phyloP scores from a whole-genome alignment of 1,140 invertebrate species.

The Caligus rogercresseyi region DNA sequence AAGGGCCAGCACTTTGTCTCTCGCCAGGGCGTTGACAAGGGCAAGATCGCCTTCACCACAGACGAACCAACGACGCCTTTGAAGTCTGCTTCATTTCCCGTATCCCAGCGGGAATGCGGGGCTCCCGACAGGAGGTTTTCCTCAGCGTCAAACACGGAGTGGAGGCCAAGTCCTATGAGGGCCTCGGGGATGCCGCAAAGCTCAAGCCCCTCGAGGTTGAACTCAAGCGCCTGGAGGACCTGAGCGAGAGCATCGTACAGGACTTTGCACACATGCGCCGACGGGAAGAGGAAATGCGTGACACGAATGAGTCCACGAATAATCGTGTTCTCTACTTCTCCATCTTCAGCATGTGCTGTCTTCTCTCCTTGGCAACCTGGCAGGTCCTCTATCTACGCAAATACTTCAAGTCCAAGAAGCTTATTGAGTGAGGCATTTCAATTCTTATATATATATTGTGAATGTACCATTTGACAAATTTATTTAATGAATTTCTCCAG shows the following conservation, averaged over 20 bases:
- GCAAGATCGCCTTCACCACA: conserved; percentile 91
- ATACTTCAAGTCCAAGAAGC: conserved; percentile 97
- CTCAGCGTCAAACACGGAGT: conserved; percentile 79
- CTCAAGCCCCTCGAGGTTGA: conserved; percentile 95
- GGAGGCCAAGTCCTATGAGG: conserved; percentile 93
- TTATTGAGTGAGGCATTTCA: conserved; percentile 68
- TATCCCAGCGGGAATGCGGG: conserved; percentile 50
- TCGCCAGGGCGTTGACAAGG: conserved; percentile 71
- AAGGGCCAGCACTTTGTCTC: conserved; percentile 81
- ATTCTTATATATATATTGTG: neutral
- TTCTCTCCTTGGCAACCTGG: conserved; percentile 85
- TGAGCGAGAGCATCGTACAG: conserved; percentile 88
- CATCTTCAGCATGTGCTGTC: conserved; percentile 87
- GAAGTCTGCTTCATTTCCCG: conserved; percentile 89
- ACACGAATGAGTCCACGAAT: conserved; percentile 61
- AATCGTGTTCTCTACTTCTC: conserved; percentile 91
- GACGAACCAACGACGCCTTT: conserved; percentile 83
- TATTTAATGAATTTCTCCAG: neutral
- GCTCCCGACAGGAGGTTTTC: conserved; percentile 54
- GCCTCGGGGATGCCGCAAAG: conserved; percentile 84
- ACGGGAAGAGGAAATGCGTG: conserved; percentile 58
- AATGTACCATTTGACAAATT: neutral
- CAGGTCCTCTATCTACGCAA: conserved; percentile 89
- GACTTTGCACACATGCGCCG: conserved; percentile 94
- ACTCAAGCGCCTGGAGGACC: conserved; percentile 80